Conservation (phyloP, 2,888 invertebrate species). For the Thumatha senex region DNA sequence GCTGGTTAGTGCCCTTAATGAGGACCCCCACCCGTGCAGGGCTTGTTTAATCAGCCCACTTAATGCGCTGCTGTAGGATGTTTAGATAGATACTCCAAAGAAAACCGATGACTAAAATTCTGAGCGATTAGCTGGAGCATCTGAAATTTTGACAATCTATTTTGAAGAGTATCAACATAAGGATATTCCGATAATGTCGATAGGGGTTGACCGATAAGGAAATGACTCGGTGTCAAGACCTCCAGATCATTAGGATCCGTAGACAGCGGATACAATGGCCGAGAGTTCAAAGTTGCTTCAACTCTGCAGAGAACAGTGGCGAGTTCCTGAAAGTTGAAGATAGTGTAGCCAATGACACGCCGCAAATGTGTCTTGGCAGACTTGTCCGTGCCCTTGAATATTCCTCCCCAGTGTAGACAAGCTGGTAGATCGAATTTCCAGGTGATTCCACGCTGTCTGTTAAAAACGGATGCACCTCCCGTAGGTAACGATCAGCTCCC, state of each 20-base stretch:
- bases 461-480: background rate
- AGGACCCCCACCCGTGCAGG: background rate
- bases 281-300: slow-evolving; percentile 16
- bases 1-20: background rate
- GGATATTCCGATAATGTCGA: slow-evolving; percentile 6
- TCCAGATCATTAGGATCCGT: slow-evolving; percentile 10
- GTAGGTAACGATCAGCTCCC: background rate
- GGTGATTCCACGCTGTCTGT: background rate
- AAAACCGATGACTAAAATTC: background rate
- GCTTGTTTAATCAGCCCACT: background rate
- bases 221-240: slow-evolving; percentile 12
- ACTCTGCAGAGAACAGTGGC: slow-evolving; percentile 6
- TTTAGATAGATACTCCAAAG: background rate
- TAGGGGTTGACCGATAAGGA: slow-evolving; percentile 13
- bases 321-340: slow-evolving; percentile 12
- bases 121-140: background rate
- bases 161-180: background rate
- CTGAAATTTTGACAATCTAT: background rate
- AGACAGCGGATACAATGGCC: slow-evolving; percentile 14
- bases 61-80: background rate
- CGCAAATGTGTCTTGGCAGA: slow-evolving; percentile 10
- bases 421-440: slow-evolving; percentile 9
- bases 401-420: slow-evolving; percentile 7
- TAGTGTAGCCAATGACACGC: slow-evolving; percentile 1
- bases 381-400: slow-evolving; percentile 9